Conservation (phyloP, 2,797 vertebrate genomes). For the Mormyrops boulengeri region DNA sequence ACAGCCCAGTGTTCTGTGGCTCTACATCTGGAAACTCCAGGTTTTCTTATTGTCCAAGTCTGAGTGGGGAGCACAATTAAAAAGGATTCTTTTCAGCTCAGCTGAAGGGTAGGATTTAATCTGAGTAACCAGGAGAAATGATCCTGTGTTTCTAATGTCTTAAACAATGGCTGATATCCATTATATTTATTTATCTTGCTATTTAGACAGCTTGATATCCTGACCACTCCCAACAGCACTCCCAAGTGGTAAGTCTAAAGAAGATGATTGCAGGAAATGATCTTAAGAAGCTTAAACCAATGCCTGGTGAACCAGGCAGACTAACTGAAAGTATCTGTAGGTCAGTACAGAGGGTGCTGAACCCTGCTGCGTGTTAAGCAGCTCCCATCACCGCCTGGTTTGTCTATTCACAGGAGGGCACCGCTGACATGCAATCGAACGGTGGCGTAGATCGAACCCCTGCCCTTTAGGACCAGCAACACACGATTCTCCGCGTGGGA, state of each 20-base stretch:
- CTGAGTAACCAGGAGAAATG: not conserved
- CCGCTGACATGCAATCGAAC: not conserved
- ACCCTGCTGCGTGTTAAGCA: not conserved
- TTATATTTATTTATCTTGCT: not conserved
- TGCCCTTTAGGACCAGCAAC: not conserved
- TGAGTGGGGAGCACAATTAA: not conserved
- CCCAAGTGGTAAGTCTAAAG: not conserved
- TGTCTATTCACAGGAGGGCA: not conserved
- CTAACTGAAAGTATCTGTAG: not conserved
- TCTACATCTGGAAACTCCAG: not conserved
- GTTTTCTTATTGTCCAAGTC: not conserved
- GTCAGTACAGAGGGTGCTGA: not conserved
- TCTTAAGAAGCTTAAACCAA: not conserved
- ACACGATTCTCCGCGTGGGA: not conserved
- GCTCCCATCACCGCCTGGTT: not conserved
- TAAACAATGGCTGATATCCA: not conserved
- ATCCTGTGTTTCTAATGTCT: not conserved
- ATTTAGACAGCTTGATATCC: not conserved
- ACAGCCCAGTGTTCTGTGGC: not conserved
- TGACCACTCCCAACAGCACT: not conserved
- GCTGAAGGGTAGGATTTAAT: not conserved
- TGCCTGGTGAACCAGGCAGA: not conserved
- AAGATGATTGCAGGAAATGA: not conserved
- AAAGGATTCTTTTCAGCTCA: not conserved
- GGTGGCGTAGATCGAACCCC: not conserved